A percentile compares a stretch with the other conserved stretches of the same genome.
phyloP scores from a whole-genome alignment of 2,888 invertebrate genomes.

The Petrophora chlorosata region DNA sequence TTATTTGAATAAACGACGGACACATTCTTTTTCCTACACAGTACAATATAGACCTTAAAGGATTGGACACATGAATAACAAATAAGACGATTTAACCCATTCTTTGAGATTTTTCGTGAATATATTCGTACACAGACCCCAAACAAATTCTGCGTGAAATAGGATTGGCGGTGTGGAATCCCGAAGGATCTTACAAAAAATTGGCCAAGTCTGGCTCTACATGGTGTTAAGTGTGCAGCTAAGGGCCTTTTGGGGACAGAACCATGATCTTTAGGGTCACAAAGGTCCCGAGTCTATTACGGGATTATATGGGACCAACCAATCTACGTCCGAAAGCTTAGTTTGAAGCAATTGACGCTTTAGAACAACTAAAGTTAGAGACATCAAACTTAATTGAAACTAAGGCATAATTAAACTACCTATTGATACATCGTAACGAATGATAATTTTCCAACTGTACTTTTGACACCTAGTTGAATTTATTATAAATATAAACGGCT shows the following conservation, averaged over 20 bases:
- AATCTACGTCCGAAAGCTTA: conserved; percentile 25
- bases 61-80: conserved; percentile 22
- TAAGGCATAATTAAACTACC: no score
- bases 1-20: no score
- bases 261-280: conserved; percentile 17
- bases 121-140: conserved; percentile 23
- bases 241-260: conserved; percentile 26
- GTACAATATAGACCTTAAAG: background rate
- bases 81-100: conserved; percentile 12
- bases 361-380: background rate
- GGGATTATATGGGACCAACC: conserved; percentile 29
- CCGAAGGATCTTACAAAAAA: conserved; percentile 27
- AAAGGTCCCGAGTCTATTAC: conserved; percentile 20
- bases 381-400: no score
- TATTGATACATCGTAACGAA: no score
- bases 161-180: conserved; percentile 16
- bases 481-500: no score
- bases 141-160: conserved; percentile 32
- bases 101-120: conserved; percentile 22
- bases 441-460: no score
- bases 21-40: no score
- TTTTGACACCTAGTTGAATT: no score
- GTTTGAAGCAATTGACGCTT: conserved; percentile 17
- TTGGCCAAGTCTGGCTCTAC: conserved; percentile 16
- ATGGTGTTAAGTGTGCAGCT: conserved; percentile 30